Percentiles rank a stretch among this genome's conserved stretches.
Evolutionary conservation across 2,113 vertebrate species (phyloP).

Genomic region (Garra rufa): DNA sequence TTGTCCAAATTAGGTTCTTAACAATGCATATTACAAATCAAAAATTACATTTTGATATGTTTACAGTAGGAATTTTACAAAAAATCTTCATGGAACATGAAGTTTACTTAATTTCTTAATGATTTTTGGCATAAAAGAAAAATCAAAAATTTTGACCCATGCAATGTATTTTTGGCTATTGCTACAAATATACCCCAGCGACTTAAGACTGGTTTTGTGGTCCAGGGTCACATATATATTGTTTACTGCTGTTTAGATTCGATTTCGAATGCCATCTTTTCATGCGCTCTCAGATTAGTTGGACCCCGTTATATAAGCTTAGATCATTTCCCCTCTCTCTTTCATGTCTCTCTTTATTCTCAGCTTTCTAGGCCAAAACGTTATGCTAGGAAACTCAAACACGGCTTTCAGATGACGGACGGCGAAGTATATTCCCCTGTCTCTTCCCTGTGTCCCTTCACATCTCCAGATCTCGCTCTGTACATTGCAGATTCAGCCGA

Average conservation of each 20-base stretch:
- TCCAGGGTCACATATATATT: no score
- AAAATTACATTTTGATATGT: no score
- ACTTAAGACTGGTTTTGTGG: no score
- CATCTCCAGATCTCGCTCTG: conserved; percentile 8
- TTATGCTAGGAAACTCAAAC: conserved; percentile 18
- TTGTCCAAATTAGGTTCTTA: no score
- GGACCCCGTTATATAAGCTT: not conserved
- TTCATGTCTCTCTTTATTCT: conserved; percentile 23
- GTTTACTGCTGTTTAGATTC: not conserved
- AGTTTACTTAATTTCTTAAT: no score
- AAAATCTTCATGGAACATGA: no score
- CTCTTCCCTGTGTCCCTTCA: conserved; percentile 14
- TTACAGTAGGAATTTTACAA: no score
- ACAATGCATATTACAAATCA: no score
- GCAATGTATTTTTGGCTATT: no score
- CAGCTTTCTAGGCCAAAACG: conserved; percentile 27
- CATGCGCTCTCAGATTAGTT: not conserved
- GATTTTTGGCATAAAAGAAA: no score
- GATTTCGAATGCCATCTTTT: not conserved
- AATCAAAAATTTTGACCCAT: no score
- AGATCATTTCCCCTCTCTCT: not conserved
- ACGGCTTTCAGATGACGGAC: conserved; percentile 5
- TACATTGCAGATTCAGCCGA: conserved; percentile 40
- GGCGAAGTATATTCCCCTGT: conserved; percentile 7
- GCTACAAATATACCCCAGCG: no score